phyloP scores from a whole-genome alignment of 2,797 vertebrate species.

The Coluber constrictor region DNA sequence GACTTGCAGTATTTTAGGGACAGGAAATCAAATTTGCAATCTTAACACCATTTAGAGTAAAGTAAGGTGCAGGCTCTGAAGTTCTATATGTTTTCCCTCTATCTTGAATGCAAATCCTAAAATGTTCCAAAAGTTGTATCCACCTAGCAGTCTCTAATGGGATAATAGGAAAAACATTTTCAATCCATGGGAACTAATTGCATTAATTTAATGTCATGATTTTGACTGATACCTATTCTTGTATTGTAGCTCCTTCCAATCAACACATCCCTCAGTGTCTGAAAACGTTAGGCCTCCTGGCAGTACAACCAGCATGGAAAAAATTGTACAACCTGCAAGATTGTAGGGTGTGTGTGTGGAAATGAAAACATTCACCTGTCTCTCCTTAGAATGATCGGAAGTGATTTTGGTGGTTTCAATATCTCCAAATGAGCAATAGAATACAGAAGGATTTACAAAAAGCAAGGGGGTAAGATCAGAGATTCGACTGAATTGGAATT shows the following conservation, averaged over 20 bases:
- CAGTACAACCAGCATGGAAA: not conserved
- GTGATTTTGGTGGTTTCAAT: not conserved
- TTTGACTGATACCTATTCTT: not conserved
- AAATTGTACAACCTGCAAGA: not conserved
- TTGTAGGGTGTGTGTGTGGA: not conserved
- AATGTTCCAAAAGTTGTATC: not conserved
- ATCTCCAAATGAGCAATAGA: not conserved
- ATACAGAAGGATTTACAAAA: not conserved
- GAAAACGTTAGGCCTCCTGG: not conserved
- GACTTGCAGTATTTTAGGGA: not conserved
- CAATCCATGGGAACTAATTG: not conserved
- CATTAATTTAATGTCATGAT: not conserved
- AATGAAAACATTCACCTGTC: not conserved
- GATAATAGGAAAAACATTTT: not conserved
- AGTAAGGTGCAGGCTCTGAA: not conserved
- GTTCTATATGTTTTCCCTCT: not conserved
- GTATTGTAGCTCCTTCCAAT: not conserved
- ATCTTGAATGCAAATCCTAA: not conserved
- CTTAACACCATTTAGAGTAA: constrained; percentile 1
- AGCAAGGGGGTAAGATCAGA: not conserved
- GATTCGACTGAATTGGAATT: not conserved
- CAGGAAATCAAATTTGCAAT: not conserved
- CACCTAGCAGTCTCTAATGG: not conserved
- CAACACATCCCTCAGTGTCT: not conserved
- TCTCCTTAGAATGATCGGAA: not conserved